Base-by-base conservation (phyloP, 2,888 invertebrate species). In the Hofmannophila pseudospretella region DNA sequence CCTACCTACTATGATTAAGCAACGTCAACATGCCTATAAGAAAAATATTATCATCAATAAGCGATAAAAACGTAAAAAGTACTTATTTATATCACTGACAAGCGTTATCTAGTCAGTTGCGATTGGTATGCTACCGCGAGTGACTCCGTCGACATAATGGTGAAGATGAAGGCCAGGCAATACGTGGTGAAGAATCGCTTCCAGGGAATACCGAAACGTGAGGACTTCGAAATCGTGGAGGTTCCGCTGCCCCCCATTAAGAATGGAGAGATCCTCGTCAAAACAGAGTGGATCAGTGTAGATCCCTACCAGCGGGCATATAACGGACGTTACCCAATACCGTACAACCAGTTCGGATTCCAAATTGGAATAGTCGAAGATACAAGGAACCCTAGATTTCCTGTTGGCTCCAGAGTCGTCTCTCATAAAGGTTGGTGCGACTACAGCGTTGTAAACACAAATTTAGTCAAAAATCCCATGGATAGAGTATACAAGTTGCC, bases 351-450 rank as follows among this genome's bases (percentile, higher is more conserved):
- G 34, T 54, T 51, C 13, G 37, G 54, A 3, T 49, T 41, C 4
- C 60, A 60, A 57, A 64, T 74, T 4, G 75, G 60, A n/a, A 22
- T 54, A 55, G 89, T 93, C 3, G 62, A 89, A 36, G 88, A 91
- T 47, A 91, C 90, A 31, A 90, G 88, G 52, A 80, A 90, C 62
- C 48, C 79, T 0, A 68, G 88, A 2, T 93, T 75, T 62, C 90
- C 91, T 3, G 88, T 89, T 8, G 92, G 91, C 1, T 80, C 81
- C 32, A 71, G 84, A 56, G 79, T 93, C 1, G 76, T 91, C 0
- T 88, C 89, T 1, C 72, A 88, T 50, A 81, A 89, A 41, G 93
- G 93, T n/a, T 93, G 94, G 93, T 77, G 89, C 49, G 88, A 89
- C 20, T 88, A 90, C 47, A 80, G 84, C 1, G 47, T 68, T 19